Evolutionary conservation across 1,140 invertebrate genomes (phyloP), one percentile per base, ranked within the genome.

Genomic region (Temnothorax nylanderi): DNA sequence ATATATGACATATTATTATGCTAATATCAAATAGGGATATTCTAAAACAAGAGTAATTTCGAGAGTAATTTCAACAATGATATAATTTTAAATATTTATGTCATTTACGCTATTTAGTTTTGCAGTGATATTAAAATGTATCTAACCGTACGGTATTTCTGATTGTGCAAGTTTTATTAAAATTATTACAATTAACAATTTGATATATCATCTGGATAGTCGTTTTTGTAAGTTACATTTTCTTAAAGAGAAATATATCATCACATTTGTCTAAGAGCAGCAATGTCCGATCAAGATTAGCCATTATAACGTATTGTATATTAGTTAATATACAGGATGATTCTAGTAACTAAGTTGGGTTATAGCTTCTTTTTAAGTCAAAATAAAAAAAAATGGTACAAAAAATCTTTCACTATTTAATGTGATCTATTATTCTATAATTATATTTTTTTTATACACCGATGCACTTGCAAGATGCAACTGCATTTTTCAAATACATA

Each of bases 1-100:
- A 62, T 62, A 13, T 8, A 47, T 49, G 10, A 21, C 10, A 49
- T 37, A 37, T 34, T n/a, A 64, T 64, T 78, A 64, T n/a, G 64
- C 2, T 41, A 69, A 71, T 81, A 44, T 81, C 32, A 47, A 81
- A 81, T 34, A 67, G 8, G 16, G 5, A 64, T 77, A 64, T 47
- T 32, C 18, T 44, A 81, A 65, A 65, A 13, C 13, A 11, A 26
- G 26, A 26, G 1, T 26, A 26, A 26, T 26, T 26, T 26, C 26
- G 26, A 11, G 2, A 26, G 6, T 41, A 26, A 13, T 56, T 78
- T n/a, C n/a, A 41, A 34, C 3, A 26, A 1, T 7, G 7, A 56
- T 37, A 34, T 72, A 56, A 58, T 72, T 71, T 71, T 21, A 18
- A 71, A 41, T 16, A 32, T n/a, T 32, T 58, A 44, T 26, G 21